Conservation (phyloP, 2,888 invertebrate genomes). For the Cremastinae sp. region DNA sequence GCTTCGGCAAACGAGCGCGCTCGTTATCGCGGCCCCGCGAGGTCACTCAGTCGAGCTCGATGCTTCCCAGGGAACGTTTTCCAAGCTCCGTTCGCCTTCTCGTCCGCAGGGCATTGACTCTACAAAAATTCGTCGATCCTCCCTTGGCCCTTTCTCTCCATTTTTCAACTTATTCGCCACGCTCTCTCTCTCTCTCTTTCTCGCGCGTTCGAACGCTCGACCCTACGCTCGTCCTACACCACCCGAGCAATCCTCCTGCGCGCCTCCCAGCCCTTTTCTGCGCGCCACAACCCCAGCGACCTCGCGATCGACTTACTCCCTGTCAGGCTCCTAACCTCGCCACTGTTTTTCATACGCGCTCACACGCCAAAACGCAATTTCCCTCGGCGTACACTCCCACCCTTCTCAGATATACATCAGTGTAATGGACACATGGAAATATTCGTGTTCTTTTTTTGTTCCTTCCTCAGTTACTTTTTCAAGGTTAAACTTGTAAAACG, state of each 20-base stretch:
- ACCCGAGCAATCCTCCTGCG: conserved; percentile 31
- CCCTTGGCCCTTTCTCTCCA: conserved; percentile 58
- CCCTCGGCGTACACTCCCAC: neutral
- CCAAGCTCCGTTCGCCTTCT: conserved; percentile 64
- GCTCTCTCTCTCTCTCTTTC: neutral
- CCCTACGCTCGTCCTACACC: conserved; percentile 38
- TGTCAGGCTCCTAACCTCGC: conserved; percentile 53
- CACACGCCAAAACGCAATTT: neutral
- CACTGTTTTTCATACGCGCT: conserved; percentile 36
- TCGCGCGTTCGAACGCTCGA: neutral
- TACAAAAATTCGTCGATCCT: conserved; percentile 59
- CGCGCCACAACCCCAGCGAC: conserved; percentile 35
- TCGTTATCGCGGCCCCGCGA: neutral
- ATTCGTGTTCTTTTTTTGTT: too few relatives aligned
- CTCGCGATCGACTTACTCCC: conserved; percentile 46
- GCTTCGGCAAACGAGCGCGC: too few relatives aligned
- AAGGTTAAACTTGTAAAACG: too few relatives aligned
- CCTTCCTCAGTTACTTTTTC: too few relatives aligned
- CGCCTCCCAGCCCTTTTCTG: conserved; percentile 30
- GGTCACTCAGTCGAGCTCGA: conserved; percentile 13
- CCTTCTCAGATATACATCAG: neutral
- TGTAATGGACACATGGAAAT: too few relatives aligned
- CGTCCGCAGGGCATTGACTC: conserved; percentile 72
- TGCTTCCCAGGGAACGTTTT: conserved; percentile 20
- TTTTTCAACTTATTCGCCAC: neutral